A percentile compares a stretch with the other conserved stretches of the same genome.
These are phyloP conservation scores for Calycopis cecrops DNA, from an alignment of 1,140 invertebrate species.

Conservation along the genomic window DNA sequence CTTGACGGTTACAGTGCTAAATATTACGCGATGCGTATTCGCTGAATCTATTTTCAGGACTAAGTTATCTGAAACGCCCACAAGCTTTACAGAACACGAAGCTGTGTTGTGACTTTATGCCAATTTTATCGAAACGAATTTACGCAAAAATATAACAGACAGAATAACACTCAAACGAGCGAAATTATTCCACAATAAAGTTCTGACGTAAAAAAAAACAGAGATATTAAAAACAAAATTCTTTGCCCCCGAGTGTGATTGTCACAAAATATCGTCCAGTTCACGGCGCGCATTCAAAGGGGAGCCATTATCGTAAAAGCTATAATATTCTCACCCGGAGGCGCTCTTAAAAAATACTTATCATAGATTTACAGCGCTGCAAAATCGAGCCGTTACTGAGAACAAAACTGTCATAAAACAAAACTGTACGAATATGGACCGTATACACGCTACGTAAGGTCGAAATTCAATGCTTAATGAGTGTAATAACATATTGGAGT, in stretches of 20 bases:
- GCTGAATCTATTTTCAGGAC: no score
- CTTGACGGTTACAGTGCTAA: no score
- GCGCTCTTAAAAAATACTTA: constrained; percentile 7
- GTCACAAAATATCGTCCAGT: not conserved
- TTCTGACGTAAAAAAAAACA: not conserved
- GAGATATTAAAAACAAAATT: not conserved
- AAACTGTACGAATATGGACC: not conserved
- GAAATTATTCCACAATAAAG: not conserved
- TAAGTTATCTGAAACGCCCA: no score
- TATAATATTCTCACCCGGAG: constrained; percentile 6
- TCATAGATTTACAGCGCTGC: not conserved
- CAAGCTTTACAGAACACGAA: no score
- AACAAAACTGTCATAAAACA: not conserved
- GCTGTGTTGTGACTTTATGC: no score
- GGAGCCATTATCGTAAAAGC: constrained; percentile 1
- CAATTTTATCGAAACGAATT: no score
- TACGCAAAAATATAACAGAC: no score
- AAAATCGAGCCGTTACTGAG: not conserved
- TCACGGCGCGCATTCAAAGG: not conserved
- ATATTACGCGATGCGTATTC: no score
- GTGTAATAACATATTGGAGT: not conserved
- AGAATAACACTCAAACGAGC: not conserved
- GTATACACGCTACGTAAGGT: not conserved
- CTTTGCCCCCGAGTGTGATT: not conserved
- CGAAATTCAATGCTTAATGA: not conserved